Percentiles rank a stretch among this genome's conserved stretches.
Evolutionary conservation across 2,797 vertebrate genomes (phyloP).

Genomic region (Furcifer pardalis): DNA sequence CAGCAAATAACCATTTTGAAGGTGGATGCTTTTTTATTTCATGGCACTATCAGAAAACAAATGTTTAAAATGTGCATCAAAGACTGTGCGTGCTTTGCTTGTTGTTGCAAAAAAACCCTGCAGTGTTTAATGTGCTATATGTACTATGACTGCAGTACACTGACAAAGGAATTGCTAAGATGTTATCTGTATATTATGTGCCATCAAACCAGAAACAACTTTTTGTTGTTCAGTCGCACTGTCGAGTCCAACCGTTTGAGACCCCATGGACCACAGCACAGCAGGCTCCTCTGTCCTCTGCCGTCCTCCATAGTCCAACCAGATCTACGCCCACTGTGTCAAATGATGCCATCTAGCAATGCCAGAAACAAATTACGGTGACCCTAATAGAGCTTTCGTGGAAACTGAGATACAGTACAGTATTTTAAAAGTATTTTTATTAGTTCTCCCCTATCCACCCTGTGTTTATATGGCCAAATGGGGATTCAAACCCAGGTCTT

Average conservation of each 20-base stretch:
- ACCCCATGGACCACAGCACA: no score
- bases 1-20: conserved; percentile 8
- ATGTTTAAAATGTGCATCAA: background rate
- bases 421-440: no score
- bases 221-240: no score
- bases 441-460: no score
- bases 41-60: background rate
- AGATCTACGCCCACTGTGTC: no score
- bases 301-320: no score
- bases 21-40: background rate
- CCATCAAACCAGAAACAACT: background rate
- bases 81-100: conserved; percentile 4
- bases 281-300: no score
- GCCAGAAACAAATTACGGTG: background rate
- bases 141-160: background rate
- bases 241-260: no score
- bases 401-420: no score
- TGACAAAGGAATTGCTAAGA: background rate
- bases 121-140: background rate
- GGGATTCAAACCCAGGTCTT: no score
- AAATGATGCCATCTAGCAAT: no score
- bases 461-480: no score
- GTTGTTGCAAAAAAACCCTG: background rate
- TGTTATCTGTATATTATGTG: background rate
- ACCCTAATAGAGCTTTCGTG: background rate